Evolutionary conservation across 2,888 invertebrate genomes (phyloP).

Genomic region (Trichopria drosophilae): DNA sequence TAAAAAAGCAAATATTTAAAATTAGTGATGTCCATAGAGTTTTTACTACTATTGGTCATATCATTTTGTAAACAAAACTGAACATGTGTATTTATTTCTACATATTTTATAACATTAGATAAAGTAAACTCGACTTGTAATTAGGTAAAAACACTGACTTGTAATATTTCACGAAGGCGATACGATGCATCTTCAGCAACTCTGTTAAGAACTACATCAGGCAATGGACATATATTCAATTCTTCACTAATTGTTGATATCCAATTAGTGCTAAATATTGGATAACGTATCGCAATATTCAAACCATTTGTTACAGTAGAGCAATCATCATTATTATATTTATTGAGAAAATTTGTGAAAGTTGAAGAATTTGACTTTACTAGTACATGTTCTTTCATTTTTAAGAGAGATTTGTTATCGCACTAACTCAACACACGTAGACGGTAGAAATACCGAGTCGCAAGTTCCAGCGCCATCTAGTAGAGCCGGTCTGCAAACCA

Average conservation of each 20-base stretch:
- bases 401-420: no score
- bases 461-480: no score
- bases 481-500: no score
- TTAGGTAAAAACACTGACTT: slow-evolving; percentile 41
- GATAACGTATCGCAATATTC: slow-evolving; percentile 49
- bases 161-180: slow-evolving; percentile 53
- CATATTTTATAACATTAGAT: neutral
- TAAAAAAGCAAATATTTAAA: slow-evolving; percentile 8
- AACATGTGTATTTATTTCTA: neutral
- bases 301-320: slow-evolving; percentile 44
- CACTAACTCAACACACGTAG: no score
- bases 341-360: no score
- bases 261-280: slow-evolving; percentile 55
- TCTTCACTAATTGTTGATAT: slow-evolving; percentile 55
- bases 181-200: slow-evolving; percentile 56
- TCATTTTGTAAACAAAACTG: neutral
- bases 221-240: slow-evolving; percentile 52
- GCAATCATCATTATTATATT: no score
- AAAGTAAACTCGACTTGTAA: neutral
- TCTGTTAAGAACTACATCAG: slow-evolving; percentile 49
- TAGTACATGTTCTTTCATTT: no score
- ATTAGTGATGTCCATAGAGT: neutral
- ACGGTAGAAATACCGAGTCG: no score
- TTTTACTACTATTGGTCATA: neutral
- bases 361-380: no score